Evolutionary conservation across 1,140 invertebrate genomes (phyloP).

Genomic region (Zaprionus lachaisei): DNA sequence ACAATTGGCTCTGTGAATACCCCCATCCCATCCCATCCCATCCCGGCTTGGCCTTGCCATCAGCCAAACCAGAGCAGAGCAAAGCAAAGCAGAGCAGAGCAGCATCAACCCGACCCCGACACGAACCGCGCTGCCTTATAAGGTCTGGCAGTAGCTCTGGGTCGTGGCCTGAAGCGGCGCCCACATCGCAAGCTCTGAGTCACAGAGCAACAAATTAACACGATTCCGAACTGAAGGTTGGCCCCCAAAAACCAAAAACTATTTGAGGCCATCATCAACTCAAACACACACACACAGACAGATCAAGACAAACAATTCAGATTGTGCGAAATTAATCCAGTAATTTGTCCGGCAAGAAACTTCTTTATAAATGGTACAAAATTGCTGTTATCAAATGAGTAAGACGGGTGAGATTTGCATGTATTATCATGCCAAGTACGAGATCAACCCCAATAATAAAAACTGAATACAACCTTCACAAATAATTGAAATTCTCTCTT

Average conservation of each 20-base stretch:
- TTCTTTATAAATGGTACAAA: background rate
- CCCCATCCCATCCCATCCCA: too few species aligned
- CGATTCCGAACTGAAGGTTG: constrained; percentile 58
- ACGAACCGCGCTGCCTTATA: constrained; percentile 27
- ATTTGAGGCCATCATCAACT: constrained; percentile 31
- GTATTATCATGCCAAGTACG: too few species aligned
- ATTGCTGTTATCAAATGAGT: constrained; percentile 2
- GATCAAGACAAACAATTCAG: constrained; percentile 1
- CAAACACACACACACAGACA: background rate
- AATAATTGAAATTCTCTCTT: background rate
- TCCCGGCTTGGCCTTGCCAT: constrained; percentile 23
- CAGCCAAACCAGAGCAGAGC: background rate
- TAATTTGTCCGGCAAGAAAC: constrained; percentile 13
- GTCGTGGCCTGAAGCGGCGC: constrained; percentile 36
- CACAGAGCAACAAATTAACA: constrained; percentile 59
- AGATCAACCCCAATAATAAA: too few species aligned
- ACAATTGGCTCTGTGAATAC: constrained; percentile 16
- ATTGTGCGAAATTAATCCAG: constrained; percentile 23
- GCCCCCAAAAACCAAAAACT: constrained; percentile 18
- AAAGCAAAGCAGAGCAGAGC: too few species aligned
- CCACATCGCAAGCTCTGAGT: constrained; percentile 48
- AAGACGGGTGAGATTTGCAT: too few species aligned
- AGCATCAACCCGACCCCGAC: too few species aligned
- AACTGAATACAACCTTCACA: too few species aligned
- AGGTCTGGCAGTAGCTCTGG: constrained; percentile 19